These are phyloP conservation scores for Aricia agestis DNA, from an alignment of 1,140 invertebrate species.

Conservation along the genomic window DNA sequence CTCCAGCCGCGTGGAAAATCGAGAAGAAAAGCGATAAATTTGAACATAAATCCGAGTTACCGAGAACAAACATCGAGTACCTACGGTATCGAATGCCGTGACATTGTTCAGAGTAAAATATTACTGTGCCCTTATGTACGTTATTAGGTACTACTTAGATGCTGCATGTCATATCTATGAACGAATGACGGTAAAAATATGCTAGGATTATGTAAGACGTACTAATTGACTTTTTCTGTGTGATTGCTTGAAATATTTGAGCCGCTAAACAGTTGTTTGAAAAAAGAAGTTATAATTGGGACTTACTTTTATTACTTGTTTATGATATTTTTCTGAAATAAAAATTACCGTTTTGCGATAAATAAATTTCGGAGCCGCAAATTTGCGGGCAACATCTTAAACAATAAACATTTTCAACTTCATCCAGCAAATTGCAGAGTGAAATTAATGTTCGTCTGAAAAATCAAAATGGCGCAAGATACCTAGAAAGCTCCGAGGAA, in stretches of 20 bases:
- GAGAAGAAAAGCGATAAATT: constrained; percentile 30
- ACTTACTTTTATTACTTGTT: no score
- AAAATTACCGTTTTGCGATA: neutral
- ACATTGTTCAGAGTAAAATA: neutral
- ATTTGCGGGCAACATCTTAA: neutral
- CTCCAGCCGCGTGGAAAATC: constrained; percentile 33
- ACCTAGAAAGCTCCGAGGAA: neutral
- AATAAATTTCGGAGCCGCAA: neutral
- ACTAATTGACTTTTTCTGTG: no score
- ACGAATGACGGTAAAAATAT: no score
- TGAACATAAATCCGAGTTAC: constrained; percentile 33
- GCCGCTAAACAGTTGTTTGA: no score
- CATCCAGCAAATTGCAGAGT: neutral
- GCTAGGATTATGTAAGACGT: no score
- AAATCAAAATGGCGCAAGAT: neutral
- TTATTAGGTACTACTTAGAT: no score
- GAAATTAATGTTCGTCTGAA: neutral
- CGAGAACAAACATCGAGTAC: constrained; percentile 15
- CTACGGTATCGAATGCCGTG: neutral
- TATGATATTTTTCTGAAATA: no score
- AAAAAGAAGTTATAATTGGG: no score
- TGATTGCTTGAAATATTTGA: no score
- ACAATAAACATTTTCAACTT: neutral
- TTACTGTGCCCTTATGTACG: neutral
- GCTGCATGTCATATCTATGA: no score